Evolutionary conservation across 2,888 invertebrate species (phyloP).

Genomic region (Trachelus troglodyta): DNA sequence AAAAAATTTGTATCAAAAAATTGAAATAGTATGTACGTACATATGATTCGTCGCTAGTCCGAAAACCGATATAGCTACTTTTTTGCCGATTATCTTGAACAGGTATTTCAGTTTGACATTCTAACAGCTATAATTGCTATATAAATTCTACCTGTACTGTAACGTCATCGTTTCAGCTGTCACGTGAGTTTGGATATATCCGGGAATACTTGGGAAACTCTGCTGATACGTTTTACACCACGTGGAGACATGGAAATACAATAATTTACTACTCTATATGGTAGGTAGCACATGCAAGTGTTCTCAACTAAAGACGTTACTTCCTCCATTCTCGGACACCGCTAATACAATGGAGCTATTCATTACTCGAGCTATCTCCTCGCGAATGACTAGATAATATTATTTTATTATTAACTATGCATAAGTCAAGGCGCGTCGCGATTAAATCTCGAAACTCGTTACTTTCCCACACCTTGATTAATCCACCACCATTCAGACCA

Average conservation of each 20-base stretch:
- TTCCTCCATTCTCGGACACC: background rate
- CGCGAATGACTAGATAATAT: slow-evolving; percentile 4
- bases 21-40: background rate
- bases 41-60: background rate
- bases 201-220: background rate
- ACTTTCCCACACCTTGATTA: background rate
- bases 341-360: slow-evolving; percentile 7
- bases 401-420: slow-evolving; percentile 2
- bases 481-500: background rate
- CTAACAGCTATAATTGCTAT: background rate
- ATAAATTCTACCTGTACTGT: background rate
- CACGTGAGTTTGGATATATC: background rate
- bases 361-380: slow-evolving; percentile 8
- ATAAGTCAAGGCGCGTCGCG: background rate
- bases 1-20: background rate
- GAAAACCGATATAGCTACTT: background rate
- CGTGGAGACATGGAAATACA: background rate
- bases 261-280: background rate
- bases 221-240: background rate
- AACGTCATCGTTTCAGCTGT: background rate
- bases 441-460: background rate
- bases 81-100: background rate
- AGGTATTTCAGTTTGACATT: background rate
- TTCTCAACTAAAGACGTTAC: slow-evolving; percentile 2
- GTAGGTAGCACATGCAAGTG: background rate